Base-by-base conservation (phyloP, 1,140 invertebrate genomes). In the Monomorium pharaonis region DNA sequence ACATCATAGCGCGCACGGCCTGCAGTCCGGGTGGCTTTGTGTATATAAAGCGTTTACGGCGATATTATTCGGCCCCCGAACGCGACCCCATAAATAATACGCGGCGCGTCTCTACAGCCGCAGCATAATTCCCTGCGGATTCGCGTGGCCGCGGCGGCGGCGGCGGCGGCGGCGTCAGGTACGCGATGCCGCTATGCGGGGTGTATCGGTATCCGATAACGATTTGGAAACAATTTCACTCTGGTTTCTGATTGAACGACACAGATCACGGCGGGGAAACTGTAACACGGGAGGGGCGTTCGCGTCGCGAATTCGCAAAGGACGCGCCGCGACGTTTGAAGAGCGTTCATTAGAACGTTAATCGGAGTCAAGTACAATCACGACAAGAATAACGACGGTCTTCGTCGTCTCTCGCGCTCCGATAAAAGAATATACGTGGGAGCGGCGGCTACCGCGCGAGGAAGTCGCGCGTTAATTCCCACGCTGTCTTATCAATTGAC, bases 11-110 rank as follows among this genome's bases (percentile, higher is more conserved):
- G n/a, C n/a, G n/a, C n/a, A n/a, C n/a, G n/a, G n/a, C n/a, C n/a
- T n/a, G n/a, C n/a, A n/a, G n/a, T n/a, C 2, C 21, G 27, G 33
- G 30, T 30, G 77, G 56, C 33, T n/a, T n/a, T n/a, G n/a, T 49
- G 49, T 30, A 16, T 67, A 80, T 37, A 69, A 65, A 54, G 21
- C 44, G 30, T 42, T 21, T 69, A 58, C 44, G 74, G 67, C 67
- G 65, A 81, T 72, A 81, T 72, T 54, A n/a, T n/a, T n/a, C n/a
- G n/a, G n/a, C 16, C 42, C 37, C 33, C 67, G 14, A 60, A 83
- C 67, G n/a, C 67, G 65, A 44, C 42, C 69, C 24, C 69, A 83
- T 60, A 83, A 83, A 83, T 83, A 83, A 83, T 74, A 74, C 63
- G 65, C 54, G 33, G 49, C 49, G 63, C 18, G 37, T 47, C 51